Evolutionary conservation across 35 echinoderm and acorn worm genomes (phyloP), one percentile per base, ranked within the genome.

Genomic region (Holothuria glaberrima): DNA sequence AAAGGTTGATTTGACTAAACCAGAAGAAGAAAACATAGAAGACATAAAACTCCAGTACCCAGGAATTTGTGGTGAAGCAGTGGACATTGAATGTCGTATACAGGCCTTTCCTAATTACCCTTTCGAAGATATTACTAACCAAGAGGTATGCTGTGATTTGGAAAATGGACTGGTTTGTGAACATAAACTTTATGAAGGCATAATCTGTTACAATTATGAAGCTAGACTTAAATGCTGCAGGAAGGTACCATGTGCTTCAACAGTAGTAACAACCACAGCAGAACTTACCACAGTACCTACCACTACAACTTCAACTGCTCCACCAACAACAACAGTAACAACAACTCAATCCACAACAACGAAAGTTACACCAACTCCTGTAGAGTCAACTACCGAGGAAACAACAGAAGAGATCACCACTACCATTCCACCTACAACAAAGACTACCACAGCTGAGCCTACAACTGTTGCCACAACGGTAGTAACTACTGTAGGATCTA

Each of bases 161-260:
- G 52, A 81, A 0, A 81, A 81, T 50, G 76, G 76, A 81, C 52
- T 81, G 13, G 36, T 81, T 45, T 81, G 76, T 50, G 31, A 81
- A 4, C 76, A 81, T 13, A 50, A 81, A 29, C 19, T 81, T 58
- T 81, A 24, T 30, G 41, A 33, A 27, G 76, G 76, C 5, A 24
- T 45, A 28, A 48, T 48, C 2, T 81, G 76, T 81, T 81, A 81
- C 44, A 81, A 81, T 30, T 81, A 81, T 30, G 76, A 81, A 81
- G 76, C 41, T 17, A 19, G 76, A 81, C 12, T 81, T 9, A 81
- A 48, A 81, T 81, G 76, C 14, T 81, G 76, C 41, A 48, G 46
- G 44, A 58, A 1, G 14, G 52, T 81, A n/a, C 76, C 76, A 0
- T 50, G 76, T 46, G 21, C 21, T 25, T 9, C 21, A 21, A 50